Conservation (phyloP, 2,113 vertebrate genomes). For the Coturnix japonica region DNA sequence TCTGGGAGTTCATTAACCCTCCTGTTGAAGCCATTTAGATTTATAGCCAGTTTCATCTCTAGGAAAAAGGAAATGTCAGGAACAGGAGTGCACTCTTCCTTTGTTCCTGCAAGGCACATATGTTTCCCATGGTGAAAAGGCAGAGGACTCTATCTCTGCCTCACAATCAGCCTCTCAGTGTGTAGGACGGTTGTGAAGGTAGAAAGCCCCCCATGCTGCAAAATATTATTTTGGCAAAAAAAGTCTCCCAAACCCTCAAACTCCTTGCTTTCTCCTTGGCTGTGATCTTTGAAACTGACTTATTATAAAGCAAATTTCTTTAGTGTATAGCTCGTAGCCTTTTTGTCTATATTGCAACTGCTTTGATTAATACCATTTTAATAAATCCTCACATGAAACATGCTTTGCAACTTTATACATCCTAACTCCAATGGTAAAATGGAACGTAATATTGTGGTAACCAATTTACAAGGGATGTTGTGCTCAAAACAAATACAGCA, state of each 20-base stretch:
- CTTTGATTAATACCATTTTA: neutral
- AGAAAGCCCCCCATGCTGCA: accelerated
- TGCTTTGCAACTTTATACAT: neutral
- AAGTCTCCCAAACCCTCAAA: accelerated
- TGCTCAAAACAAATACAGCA: neutral
- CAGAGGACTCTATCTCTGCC: neutral
- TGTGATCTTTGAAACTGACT: neutral
- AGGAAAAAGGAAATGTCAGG: neutral
- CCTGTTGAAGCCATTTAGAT: neutral
- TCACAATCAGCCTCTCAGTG: neutral
- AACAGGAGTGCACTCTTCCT: neutral
- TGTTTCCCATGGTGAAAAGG: neutral
- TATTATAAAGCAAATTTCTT: neutral
- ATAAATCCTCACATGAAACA: neutral
- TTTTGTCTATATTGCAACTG: neutral
- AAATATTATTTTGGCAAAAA: neutral
- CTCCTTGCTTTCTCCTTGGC: neutral
- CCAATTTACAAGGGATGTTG: neutral
- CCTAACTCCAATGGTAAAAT: neutral
- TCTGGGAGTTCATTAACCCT: neutral
- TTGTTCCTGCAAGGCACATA: accelerated
- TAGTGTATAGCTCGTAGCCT: neutral
- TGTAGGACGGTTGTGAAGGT: neutral
- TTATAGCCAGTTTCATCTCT: neutral
- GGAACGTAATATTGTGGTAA: neutral